Conservation (phyloP, 2,888 invertebrate species). For the Athalia cordata region DNA sequence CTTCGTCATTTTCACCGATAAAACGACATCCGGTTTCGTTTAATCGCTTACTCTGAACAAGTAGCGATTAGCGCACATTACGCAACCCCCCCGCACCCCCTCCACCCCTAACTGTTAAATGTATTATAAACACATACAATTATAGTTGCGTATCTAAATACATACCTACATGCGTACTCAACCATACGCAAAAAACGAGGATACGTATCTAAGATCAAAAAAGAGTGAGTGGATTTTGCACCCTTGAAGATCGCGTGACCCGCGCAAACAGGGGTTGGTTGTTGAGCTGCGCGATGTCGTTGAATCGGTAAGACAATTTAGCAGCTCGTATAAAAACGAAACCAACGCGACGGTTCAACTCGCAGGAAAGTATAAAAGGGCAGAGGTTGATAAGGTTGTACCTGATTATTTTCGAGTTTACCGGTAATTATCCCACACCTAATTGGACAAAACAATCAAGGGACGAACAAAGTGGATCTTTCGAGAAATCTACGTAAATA, state of each 20-base stretch:
- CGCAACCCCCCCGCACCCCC: constrained; percentile 6
- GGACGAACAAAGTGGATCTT: constrained; percentile 10
- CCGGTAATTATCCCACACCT: constrained; percentile 18
- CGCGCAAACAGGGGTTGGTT: constrained; percentile 26
- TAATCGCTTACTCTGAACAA: constrained; percentile 27
- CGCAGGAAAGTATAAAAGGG: not conserved
- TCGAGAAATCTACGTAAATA: not conserved
- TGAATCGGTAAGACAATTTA: constrained; percentile 36
- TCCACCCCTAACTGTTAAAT: too few relatives aligned
- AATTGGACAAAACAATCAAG: constrained; percentile 9
- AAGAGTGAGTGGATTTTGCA: constrained; percentile 21
- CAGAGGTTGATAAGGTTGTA: not conserved
- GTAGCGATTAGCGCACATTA: constrained; percentile 19
- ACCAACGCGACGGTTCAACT: constrained; percentile 10
- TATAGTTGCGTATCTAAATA: not conserved
- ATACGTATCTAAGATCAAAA: constrained; percentile 23
- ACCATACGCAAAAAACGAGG: not conserved
- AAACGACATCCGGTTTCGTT: constrained; percentile 25
- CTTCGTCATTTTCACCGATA: not conserved
- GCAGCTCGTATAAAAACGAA: constrained; percentile 9
- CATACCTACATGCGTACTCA: not conserved
- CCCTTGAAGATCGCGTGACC: constrained; percentile 31
- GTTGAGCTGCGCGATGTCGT: constrained; percentile 6
- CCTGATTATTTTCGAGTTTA: constrained; percentile 39
- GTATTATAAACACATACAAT: not conserved